Evolutionary conservation across 2,797 vertebrate genomes (phyloP).

Genomic region (Aselliscus stoliczkanus): DNA sequence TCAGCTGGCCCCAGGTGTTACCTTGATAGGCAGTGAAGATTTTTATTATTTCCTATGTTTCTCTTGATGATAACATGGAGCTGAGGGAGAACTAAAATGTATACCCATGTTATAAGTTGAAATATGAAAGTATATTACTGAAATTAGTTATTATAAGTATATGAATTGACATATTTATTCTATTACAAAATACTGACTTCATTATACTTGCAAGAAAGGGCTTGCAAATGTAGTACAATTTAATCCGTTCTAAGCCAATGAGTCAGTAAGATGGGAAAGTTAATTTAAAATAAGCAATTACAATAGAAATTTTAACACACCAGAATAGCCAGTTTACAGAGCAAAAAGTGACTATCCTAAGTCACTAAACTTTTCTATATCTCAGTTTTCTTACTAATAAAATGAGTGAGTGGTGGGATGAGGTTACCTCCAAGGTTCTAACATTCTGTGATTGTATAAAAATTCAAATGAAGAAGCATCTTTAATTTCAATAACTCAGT

Average conservation of each 20-base stretch:
- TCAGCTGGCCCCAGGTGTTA: no score
- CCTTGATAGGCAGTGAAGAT: not conserved
- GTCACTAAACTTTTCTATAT: not conserved
- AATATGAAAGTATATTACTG: not conserved
- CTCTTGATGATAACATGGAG: not conserved
- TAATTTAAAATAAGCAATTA: not conserved
- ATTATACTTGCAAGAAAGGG: not conserved
- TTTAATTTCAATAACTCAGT: not conserved
- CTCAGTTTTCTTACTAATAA: not conserved
- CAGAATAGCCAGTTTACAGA: not conserved
- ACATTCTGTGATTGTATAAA: constrained; percentile 13
- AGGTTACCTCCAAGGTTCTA: not conserved
- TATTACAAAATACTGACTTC: not conserved
- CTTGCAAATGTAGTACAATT: not conserved
- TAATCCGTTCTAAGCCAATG: not conserved
- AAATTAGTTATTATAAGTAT: not conserved
- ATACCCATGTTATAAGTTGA: not conserved
- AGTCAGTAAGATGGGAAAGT: not conserved
- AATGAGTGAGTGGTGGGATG: not conserved
- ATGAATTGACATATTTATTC: not conserved
- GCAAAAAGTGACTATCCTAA: not conserved
- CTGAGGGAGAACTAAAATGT: not conserved
- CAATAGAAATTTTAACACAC: not conserved
- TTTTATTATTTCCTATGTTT: not conserved
- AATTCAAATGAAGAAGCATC: not conserved